Conservation (phyloP, 2,113 vertebrate species). For the Lota lota region DNA sequence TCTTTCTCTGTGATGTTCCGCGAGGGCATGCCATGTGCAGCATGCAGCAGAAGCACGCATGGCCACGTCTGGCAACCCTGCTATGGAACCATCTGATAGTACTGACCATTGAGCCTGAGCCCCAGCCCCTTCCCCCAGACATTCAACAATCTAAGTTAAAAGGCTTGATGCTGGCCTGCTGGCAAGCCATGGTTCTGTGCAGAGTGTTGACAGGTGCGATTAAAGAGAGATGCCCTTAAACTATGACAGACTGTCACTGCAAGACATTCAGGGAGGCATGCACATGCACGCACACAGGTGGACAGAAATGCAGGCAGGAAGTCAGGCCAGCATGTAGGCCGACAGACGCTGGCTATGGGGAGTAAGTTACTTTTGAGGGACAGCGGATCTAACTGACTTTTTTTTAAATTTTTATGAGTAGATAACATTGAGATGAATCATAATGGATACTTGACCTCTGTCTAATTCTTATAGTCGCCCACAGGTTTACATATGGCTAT, state of each 20-base stretch:
- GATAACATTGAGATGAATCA: no score
- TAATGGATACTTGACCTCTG: no score
- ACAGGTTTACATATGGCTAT: constrained; percentile 29
- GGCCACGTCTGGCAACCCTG: constrained; percentile 14
- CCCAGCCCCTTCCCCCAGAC: constrained; percentile 29
- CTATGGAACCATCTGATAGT: constrained; percentile 41
- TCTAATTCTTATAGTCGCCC: no score
- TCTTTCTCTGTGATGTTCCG: constrained; percentile 38
- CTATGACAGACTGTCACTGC: neutral
- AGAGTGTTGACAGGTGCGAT: neutral
- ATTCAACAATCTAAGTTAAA: constrained; percentile 42
- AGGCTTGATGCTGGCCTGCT: constrained; percentile 42
- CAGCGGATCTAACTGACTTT: no score
- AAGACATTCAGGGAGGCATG: neutral
- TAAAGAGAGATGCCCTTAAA: constrained; percentile 1
- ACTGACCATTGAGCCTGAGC: constrained; percentile 27
- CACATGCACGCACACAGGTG: neutral
- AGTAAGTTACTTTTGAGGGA: no score
- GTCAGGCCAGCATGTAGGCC: no score
- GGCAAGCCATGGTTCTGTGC: neutral
- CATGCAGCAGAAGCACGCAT: constrained; percentile 24
- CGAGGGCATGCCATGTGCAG: constrained; percentile 40
- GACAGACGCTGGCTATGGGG: no score
- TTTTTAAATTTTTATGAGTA: no score
- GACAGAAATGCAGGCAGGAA: constrained; percentile 41